Conservation (phyloP, 2,888 invertebrate species). For the Nemurella pictetii region DNA sequence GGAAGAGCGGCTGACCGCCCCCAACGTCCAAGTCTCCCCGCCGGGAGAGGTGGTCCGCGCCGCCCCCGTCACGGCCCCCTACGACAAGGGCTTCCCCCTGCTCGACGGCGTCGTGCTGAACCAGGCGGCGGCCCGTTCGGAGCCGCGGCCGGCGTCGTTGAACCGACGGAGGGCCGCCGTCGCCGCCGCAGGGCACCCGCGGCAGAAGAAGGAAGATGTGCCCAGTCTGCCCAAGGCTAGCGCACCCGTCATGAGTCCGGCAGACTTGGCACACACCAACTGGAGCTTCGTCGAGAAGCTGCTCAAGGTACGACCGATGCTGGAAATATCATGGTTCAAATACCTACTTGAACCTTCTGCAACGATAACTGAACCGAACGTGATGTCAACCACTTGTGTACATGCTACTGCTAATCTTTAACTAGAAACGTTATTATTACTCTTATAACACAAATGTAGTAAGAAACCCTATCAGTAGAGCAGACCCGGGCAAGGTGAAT, state of each 20-base stretch:
- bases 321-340: not conserved
- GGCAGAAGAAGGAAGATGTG: not conserved
- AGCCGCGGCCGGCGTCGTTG: not conserved
- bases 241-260: constrained; percentile 63
- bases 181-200: not conserved
- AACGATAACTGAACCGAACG: too few relatives aligned
- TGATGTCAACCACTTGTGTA: too few relatives aligned
- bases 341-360: too few relatives aligned
- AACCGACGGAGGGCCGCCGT: not conserved
- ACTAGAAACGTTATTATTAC: too few relatives aligned
- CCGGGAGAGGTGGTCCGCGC: constrained; percentile 73
- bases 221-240: not conserved
- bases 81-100: constrained; percentile 75
- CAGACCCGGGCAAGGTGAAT: too few relatives aligned
- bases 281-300: constrained; percentile 98
- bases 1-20: constrained; percentile 66
- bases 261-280: constrained; percentile 93
- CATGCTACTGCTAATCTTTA: too few relatives aligned
- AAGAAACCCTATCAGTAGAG: too few relatives aligned
- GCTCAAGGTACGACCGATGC: constrained; percentile 69
- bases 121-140: constrained; percentile 63
- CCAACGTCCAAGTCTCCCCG: constrained; percentile 81
- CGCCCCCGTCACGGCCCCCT: constrained; percentile 41
- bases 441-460: too few relatives aligned
- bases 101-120: constrained; percentile 76